Conservation (phyloP, 2,888 invertebrate genomes). For the Laothoe populi region DNA sequence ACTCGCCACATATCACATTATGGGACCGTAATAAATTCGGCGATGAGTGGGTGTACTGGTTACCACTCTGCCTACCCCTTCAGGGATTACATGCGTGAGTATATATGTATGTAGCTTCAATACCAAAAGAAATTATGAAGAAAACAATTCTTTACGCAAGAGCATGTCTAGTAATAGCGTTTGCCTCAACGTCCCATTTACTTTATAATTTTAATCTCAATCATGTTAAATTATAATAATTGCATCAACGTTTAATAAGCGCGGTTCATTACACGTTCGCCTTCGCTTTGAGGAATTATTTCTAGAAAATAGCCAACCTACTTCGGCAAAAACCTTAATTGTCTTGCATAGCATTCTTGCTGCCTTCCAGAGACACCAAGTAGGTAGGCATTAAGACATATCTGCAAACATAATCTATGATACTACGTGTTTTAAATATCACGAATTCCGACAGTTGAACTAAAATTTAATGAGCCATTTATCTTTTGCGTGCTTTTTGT, state of each 20-base stretch:
- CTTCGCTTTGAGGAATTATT: conserved; percentile 63
- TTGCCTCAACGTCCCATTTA: conserved; percentile 24
- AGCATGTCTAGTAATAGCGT: background rate
- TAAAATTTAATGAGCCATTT: conserved; percentile 23
- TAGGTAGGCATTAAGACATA: conserved; percentile 1
- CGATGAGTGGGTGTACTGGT: no score
- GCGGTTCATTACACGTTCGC: conserved; percentile 63
- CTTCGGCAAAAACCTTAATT: conserved; percentile 70
- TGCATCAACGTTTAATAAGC: conserved; percentile 62
- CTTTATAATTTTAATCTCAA: conserved; percentile 55
- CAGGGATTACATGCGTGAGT: no score
- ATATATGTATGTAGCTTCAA: no score
- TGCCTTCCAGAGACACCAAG: conserved; percentile 14
- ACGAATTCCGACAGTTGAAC: background rate
- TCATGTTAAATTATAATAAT: conserved; percentile 70
- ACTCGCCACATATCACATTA: no score
- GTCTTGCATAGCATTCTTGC: conserved; percentile 42
- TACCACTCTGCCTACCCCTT: no score
- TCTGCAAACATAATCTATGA: conserved; percentile 18
- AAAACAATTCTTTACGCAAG: background rate
- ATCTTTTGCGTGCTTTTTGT: conserved; percentile 1
- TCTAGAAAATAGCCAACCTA: conserved; percentile 78
- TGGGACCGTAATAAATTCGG: no score
- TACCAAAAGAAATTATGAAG: background rate
- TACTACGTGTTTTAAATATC: conserved; percentile 12